Evolutionary conservation across 53 echinoderm and acorn worm species (phyloP).

Genomic region (Arbacia lixula): DNA sequence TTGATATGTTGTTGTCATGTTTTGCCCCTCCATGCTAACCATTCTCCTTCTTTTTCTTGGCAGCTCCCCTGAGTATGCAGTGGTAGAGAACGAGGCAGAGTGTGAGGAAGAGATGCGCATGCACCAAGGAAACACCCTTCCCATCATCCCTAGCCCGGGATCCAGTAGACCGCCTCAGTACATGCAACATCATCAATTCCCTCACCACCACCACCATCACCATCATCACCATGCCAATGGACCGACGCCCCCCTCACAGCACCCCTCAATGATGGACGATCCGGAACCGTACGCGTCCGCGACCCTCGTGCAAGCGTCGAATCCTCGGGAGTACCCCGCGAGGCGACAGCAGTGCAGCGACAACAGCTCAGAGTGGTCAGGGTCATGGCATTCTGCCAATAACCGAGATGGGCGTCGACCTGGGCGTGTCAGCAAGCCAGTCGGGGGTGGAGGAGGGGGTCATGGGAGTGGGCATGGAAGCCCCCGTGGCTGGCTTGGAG

Average conservation of each 20-base stretch:
- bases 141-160: conserved; percentile 59
- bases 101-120: conserved; percentile 43
- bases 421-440: conserved; percentile 13
- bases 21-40: neutral
- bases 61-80: conserved; percentile 90
- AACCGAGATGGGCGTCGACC: conserved; percentile 51
- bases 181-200: conserved; percentile 51
- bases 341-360: conserved; percentile 64
- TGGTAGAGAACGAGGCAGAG: conserved; percentile 88
- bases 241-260: conserved; percentile 39
- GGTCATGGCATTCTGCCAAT: conserved; percentile 66
- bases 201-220: conserved; percentile 2
- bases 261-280: conserved; percentile 58
- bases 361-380: conserved; percentile 69
- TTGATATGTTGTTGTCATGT: no score
- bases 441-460: neutral
- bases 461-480: conserved; percentile 42
- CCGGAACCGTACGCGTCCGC: conserved; percentile 95
- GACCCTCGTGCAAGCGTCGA: conserved; percentile 69
- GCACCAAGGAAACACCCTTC: conserved; percentile 53
- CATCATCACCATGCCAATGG: neutral
- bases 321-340: conserved; percentile 24
- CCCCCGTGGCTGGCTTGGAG: conserved; percentile 13
- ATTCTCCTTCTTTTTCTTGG: neutral
- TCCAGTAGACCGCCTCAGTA: conserved; percentile 51